Conservation (phyloP, 2,797 vertebrate genomes). For the Halcyon badia region DNA sequence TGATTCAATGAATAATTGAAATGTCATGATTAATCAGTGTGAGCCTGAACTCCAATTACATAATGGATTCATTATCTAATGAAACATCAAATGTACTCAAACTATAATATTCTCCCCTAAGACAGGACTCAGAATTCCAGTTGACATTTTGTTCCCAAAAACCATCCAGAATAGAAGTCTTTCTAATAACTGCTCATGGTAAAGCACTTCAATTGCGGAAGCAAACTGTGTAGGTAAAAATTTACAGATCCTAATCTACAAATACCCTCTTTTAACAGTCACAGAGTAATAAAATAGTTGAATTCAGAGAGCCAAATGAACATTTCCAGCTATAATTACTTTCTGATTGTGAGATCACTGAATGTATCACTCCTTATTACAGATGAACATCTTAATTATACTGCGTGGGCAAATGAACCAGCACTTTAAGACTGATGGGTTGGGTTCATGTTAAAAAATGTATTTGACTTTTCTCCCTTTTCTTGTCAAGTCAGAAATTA, state of each 20-base stretch:
- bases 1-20: slow-evolving; percentile 56
- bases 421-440: slow-evolving; percentile 34
- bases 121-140: neutral
- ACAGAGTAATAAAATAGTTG: slow-evolving; percentile 8
- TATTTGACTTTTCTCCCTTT: slow-evolving; percentile 24
- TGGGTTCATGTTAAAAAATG: slow-evolving; percentile 45
- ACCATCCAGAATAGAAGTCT: neutral
- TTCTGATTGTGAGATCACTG: slow-evolving; percentile 38
- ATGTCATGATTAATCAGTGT: slow-evolving; percentile 49
- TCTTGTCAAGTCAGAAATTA: slow-evolving; percentile 15
- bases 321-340: slow-evolving; percentile 38
- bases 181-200: neutral
- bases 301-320: slow-evolving; percentile 11
- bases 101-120: neutral
- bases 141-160: neutral
- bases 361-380: slow-evolving; percentile 53
- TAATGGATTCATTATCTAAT: slow-evolving; percentile 54
- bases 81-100: slow-evolving; percentile 36
- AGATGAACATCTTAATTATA: slow-evolving; percentile 68
- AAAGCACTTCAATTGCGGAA: neutral
- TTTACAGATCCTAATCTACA: neutral
- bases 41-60: slow-evolving; percentile 49
- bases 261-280: slow-evolving; percentile 21
- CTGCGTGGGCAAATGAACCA: slow-evolving; percentile 47
- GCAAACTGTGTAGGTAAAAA: neutral